These are phyloP conservation scores for Colletes collaris DNA, from an alignment of 2,888 invertebrate genomes.

Conservation along the genomic window DNA sequence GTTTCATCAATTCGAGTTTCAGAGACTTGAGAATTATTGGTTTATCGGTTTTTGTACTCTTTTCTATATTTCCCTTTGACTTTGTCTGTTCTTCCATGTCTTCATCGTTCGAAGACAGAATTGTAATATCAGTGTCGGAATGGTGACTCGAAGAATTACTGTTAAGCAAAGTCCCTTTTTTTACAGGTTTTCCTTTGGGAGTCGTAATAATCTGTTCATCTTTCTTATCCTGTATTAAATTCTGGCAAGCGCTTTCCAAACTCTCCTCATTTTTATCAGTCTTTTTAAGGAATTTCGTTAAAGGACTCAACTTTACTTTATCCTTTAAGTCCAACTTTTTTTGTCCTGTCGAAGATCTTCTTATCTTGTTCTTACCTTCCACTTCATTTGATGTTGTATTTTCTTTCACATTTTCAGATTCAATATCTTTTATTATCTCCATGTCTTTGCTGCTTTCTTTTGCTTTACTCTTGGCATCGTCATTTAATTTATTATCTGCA, in stretches of 20 bases:
- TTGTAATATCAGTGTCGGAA: too few species aligned
- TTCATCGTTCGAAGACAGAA: too few species aligned
- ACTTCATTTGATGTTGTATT: slow-evolving; percentile 17
- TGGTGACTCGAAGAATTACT: too few species aligned
- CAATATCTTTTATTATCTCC: slow-evolving; percentile 23
- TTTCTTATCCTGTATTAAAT: slow-evolving; percentile 10
- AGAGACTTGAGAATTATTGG: too few species aligned
- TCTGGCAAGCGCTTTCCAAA: not conserved
- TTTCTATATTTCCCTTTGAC: too few species aligned
- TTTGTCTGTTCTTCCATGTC: too few species aligned
- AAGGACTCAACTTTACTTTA: slow-evolving; percentile 51
- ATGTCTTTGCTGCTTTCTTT: not conserved
- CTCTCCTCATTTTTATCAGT: slow-evolving; percentile 50
- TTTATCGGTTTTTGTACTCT: too few species aligned
- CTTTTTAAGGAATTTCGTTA: slow-evolving; percentile 71
- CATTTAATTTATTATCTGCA: slow-evolving; percentile 15
- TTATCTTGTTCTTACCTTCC: slow-evolving; percentile 27
- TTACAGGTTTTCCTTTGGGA: not conserved
- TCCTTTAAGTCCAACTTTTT: slow-evolving; percentile 59
- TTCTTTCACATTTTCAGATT: slow-evolving; percentile 36
- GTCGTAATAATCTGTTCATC: slow-evolving; percentile 10
- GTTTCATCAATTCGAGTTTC: too few species aligned
- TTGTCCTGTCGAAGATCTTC: slow-evolving; percentile 40
- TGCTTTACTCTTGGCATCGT: not conserved
- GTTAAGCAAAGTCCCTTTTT: too few species aligned